Percentiles rank a stretch among this genome's conserved stretches.
Evolutionary conservation across 2,888 invertebrate genomes (phyloP).

Genomic region (Hirtodrosophila confusa): DNA sequence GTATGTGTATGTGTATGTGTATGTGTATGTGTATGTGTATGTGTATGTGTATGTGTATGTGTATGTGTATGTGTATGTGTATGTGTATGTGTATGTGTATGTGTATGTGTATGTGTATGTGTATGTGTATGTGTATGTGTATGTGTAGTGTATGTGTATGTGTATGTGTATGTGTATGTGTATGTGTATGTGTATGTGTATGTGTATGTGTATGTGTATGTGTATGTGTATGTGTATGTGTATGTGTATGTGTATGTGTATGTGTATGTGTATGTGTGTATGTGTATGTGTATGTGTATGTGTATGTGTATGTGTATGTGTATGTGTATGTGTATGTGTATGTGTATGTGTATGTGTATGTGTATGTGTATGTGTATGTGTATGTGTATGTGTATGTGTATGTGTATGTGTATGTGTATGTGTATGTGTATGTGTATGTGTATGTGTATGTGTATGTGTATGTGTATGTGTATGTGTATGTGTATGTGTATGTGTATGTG

Average conservation of each 20-base stretch:
- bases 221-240: conserved; percentile 22
- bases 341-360: conserved; percentile 6
- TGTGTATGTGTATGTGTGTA: conserved; percentile 13
- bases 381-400: too few species aligned
- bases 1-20: conserved; percentile 19
- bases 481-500: conserved; percentile 1
- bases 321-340: too few species aligned
- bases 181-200: conserved; percentile 4
- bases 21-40: too few species aligned
- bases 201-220: too few species aligned
- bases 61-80: conserved; percentile 7
- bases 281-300: too few species aligned
- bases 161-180: too few species aligned
- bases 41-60: conserved; percentile 9
- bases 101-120: conserved; percentile 24
- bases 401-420: conserved; percentile 25
- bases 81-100: too few species aligned
- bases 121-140: too few species aligned
- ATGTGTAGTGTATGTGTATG: too few species aligned
- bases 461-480: conserved; percentile 1
- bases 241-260: too few species aligned
- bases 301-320: conserved; percentile 19
- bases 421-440: too few species aligned
- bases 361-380: conserved; percentile 10
- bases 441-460: conserved; percentile 17